A percentile compares a stretch with the other conserved stretches of the same genome.
Evolutionary conservation across 2,113 vertebrate genomes (phyloP).

Genomic region (Numenius arquata): DNA sequence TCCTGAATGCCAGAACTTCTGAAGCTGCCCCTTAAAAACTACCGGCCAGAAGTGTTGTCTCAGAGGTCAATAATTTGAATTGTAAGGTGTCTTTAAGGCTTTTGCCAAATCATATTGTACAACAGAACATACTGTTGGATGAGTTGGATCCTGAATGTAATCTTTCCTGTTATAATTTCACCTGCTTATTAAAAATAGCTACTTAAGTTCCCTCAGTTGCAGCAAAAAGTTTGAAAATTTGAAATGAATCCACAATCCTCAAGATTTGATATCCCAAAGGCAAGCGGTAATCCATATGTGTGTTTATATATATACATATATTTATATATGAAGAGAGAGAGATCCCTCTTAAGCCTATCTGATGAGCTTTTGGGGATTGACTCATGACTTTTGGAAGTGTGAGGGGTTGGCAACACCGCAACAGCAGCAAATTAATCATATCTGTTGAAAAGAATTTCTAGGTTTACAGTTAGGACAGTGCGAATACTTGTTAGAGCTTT

Average conservation of each 20-base stretch:
- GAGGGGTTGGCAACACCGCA: background rate
- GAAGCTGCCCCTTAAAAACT: background rate
- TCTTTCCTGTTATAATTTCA: background rate
- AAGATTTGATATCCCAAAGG: background rate
- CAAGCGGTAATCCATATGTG: background rate
- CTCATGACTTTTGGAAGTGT: background rate
- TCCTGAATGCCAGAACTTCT: background rate
- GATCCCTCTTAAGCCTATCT: background rate
- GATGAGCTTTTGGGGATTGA: background rate
- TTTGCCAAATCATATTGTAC: background rate
- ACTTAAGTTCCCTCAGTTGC: background rate
- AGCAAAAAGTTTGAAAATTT: background rate
- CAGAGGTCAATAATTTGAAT: background rate
- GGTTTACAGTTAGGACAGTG: background rate
- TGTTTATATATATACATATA: background rate
- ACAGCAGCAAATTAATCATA: background rate
- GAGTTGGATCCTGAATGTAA: background rate
- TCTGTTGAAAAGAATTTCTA: background rate
- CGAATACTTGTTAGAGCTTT: background rate
- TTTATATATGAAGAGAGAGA: background rate
- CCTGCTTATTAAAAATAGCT: background rate
- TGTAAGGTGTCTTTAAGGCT: background rate
- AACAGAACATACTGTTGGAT: background rate
- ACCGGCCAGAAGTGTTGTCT: background rate
- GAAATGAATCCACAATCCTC: background rate